phyloP scores from a whole-genome alignment of 2,797 vertebrate species.

The Sphenopsis melanotis region DNA sequence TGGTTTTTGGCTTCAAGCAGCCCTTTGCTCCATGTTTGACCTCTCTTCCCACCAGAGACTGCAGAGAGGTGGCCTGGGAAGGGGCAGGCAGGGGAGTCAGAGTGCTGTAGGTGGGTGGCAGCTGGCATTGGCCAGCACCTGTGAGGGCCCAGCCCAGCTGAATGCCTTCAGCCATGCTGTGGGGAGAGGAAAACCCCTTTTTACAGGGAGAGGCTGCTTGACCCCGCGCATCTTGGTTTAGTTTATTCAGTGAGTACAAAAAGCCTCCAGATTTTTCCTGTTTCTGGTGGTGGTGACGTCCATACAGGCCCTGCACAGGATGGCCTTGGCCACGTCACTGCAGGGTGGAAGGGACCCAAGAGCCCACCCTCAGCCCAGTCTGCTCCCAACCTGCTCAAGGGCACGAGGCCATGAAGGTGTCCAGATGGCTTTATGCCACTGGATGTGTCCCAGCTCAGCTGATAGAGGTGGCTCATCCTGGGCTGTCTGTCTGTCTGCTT shows the following conservation, averaged over 20 bases:
- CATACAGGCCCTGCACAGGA: neutral
- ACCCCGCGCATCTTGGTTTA: neutral
- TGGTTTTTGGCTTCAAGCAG: neutral
- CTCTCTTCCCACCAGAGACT: neutral
- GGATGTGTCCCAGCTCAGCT: neutral
- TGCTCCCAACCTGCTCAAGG: neutral
- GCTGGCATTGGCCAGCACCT: too few relatives aligned
- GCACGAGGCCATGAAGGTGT: neutral
- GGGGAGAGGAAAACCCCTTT: neutral
- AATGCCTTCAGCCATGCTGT: neutral
- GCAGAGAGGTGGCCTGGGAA: neutral
- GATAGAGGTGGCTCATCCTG: neutral
- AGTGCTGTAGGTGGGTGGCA: neutral
- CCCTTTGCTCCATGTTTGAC: neutral
- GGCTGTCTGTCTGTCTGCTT: neutral
- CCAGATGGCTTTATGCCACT: neutral
- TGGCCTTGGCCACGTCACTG: neutral
- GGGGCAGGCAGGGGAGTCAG: too few relatives aligned
- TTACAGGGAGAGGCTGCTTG: fast-evolving
- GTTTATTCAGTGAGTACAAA: neutral
- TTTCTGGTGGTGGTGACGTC: neutral
- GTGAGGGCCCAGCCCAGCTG: neutral
- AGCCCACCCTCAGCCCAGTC: neutral
- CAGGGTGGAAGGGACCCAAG: neutral
- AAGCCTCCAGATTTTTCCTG: neutral